Conservation (phyloP, 2,888 invertebrate species). For the Sinhomidia bicolor region DNA sequence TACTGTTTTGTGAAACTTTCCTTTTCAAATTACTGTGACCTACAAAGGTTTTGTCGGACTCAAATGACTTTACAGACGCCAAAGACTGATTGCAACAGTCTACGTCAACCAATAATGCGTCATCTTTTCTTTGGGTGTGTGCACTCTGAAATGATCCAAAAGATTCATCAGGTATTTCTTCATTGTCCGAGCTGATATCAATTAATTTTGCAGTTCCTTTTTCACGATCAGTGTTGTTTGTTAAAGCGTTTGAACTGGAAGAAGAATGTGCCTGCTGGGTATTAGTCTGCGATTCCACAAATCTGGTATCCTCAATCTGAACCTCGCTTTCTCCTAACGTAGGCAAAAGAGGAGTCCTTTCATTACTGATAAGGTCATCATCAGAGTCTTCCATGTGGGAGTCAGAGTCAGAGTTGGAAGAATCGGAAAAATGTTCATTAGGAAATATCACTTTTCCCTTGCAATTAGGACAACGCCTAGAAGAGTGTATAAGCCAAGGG, state of each 20-base stretch:
- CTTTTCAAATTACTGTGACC: neutral
- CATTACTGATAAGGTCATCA: conserved; percentile 64
- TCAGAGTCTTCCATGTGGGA: conserved; percentile 67
- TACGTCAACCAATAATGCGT: conserved; percentile 32
- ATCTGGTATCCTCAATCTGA: conserved; percentile 69
- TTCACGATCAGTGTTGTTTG: neutral
- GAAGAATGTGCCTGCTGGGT: neutral
- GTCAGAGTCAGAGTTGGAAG: conserved; percentile 79
- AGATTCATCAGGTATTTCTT: conserved; percentile 51
- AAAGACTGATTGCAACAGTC: conserved; percentile 39
- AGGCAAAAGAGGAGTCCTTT: conserved; percentile 71
- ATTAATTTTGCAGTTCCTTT: conserved; percentile 28
- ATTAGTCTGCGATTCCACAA: conserved; percentile 69
- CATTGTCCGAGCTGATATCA: conserved; percentile 41
- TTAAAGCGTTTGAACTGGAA: conserved; percentile 30
- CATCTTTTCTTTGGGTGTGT: neutral
- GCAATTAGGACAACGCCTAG: conserved; percentile 76
- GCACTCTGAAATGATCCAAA: conserved; percentile 58
- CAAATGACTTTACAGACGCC: conserved; percentile 61
- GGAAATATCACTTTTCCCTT: conserved; percentile 85
- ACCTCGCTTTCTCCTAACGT: conserved; percentile 35
- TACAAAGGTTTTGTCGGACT: conserved; percentile 63
- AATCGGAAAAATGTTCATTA: conserved; percentile 85
- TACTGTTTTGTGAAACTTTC: neutral
- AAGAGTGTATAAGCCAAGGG: conserved; percentile 75